Conservation (phyloP, 2,113 vertebrate genomes). For the Corythornis cristatus region DNA sequence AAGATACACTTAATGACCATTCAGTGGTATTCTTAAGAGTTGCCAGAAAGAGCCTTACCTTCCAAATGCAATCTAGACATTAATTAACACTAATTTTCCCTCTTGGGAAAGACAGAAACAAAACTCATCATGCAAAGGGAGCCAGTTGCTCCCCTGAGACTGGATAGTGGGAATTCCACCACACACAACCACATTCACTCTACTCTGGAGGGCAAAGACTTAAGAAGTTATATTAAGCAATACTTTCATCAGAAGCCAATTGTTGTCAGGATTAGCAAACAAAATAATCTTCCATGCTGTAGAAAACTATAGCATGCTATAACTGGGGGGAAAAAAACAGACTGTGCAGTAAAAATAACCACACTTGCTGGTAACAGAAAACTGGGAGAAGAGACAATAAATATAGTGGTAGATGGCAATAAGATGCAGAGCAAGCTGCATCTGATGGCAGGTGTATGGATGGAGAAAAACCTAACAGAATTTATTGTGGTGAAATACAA, state of each 20-base stretch:
- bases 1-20: not conserved
- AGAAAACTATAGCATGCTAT: not conserved
- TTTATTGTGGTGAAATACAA: slow-evolving; percentile 34
- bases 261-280: slow-evolving; percentile 37
- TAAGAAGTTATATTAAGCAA: not conserved
- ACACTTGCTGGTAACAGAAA: not conserved
- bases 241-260: slow-evolving; percentile 12
- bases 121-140: not conserved
- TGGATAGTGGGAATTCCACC: not conserved
- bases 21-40: not conserved
- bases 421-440: slow-evolving; percentile 24
- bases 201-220: not conserved
- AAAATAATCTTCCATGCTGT: not conserved
- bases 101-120: not conserved
- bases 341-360: slow-evolving; percentile 12
- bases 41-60: not conserved
- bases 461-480: not conserved
- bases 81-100: not conserved
- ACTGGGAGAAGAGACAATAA: slow-evolving; percentile 4
- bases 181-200: not conserved
- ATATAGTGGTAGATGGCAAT: not conserved
- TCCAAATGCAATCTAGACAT: not conserved
- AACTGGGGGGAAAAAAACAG: not conserved
- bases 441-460: not conserved
- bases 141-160: not conserved